These are phyloP conservation scores for Sylvietta virens DNA, from an alignment of 2,113 vertebrate species.

Conservation along the genomic window DNA sequence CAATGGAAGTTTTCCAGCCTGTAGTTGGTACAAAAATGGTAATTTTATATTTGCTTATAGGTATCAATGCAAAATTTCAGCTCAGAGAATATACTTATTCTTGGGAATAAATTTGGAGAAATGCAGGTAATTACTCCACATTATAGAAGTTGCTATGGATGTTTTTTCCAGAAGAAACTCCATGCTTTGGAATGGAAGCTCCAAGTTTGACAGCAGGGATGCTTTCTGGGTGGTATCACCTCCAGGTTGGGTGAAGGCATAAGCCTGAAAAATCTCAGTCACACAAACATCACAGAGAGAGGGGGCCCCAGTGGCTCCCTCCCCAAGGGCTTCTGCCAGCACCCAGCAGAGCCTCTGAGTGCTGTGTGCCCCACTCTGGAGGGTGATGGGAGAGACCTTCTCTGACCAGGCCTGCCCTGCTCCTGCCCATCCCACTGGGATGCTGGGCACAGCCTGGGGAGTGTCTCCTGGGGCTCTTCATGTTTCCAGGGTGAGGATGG, in stretches of 20 bases:
- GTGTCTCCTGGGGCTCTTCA: neutral
- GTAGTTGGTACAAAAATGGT: neutral
- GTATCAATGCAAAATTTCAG: neutral
- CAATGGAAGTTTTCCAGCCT: neutral
- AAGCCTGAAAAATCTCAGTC: neutral
- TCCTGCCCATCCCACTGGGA: neutral
- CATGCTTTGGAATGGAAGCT: neutral
- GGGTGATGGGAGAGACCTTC: neutral
- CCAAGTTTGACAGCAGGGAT: neutral
- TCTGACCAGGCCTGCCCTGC: neutral
- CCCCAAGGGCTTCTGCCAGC: neutral
- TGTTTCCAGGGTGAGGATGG: neutral
- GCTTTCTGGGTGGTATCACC: neutral
- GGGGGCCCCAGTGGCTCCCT: neutral
- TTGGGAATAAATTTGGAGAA: neutral
- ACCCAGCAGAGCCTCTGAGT: neutral
- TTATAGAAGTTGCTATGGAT: neutral
- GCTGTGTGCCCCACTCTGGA: fast-evolving
- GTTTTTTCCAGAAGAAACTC: neutral
- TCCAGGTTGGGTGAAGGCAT: neutral
- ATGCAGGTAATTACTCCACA: neutral
- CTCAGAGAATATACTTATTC: neutral
- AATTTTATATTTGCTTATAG: neutral
- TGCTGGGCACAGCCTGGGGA: neutral
- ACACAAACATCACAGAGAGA: neutral